A percentile compares a stretch with the other conserved stretches of the same genome.
These are phyloP conservation scores for Ochotona princeps DNA, from an alignment of 2,113 vertebrate genomes.

Conservation along the genomic window DNA sequence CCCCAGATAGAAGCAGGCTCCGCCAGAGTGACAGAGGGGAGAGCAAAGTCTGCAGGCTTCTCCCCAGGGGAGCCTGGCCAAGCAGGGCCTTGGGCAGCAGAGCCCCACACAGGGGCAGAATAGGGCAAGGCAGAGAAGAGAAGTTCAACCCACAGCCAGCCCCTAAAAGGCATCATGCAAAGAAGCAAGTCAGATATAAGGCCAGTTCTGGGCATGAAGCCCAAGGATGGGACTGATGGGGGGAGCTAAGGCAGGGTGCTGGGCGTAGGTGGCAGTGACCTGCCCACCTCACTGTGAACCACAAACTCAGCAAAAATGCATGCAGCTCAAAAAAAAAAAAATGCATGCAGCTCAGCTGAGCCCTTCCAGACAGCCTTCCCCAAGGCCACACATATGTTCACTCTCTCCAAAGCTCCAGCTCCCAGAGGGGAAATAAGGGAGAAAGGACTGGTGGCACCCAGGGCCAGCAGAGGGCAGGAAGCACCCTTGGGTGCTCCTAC, in stretches of 20 bases:
- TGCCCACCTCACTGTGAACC: neutral
- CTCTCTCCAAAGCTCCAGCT: neutral
- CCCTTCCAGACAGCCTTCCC: neutral
- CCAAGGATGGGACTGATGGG: neutral
- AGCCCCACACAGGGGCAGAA: neutral
- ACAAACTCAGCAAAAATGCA: no score
- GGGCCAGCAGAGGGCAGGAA: neutral
- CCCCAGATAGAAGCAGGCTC: neutral
- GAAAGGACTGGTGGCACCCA: neutral
- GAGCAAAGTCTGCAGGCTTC: neutral
- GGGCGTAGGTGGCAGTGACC: neutral
- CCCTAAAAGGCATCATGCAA: constrained; percentile 34
- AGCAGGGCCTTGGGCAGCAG: neutral
- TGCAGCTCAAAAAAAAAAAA: neutral
- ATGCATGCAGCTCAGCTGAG: neutral
- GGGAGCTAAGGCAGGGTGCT: neutral
- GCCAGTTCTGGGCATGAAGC: neutral
- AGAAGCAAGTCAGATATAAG: constrained; percentile 52
- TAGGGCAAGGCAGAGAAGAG: neutral
- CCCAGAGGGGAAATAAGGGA: neutral
- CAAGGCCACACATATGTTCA: neutral
- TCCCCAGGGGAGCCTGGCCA: neutral
- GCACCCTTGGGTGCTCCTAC: neutral
- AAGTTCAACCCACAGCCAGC: neutral
- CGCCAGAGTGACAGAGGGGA: neutral